Percentiles rank a stretch among this genome's conserved stretches.
phyloP scores from a whole-genome alignment of 2,888 invertebrate species.

The Dryomyza anilis region DNA sequence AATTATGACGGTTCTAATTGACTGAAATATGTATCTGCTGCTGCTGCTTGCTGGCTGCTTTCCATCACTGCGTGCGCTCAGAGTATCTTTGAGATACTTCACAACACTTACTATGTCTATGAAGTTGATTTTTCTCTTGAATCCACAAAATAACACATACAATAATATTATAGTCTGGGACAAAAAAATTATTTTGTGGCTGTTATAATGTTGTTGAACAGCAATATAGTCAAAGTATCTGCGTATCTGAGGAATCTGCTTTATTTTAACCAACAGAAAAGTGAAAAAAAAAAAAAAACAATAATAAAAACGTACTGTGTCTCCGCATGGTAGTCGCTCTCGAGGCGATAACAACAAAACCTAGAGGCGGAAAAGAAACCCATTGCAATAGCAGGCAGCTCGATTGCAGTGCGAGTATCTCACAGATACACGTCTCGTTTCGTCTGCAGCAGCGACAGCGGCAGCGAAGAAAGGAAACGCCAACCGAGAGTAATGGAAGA shows the following conservation, averaged over 20 bases:
- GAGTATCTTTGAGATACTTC: conserved; percentile 46
- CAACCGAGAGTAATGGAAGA: conserved; percentile 49
- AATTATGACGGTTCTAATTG: conserved; percentile 60
- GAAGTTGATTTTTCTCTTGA: conserved; percentile 19
- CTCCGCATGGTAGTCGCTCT: conserved; percentile 17
- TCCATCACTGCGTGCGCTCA: conserved; percentile 43
- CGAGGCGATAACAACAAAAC: conserved; percentile 20
- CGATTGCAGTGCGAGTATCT: conserved; percentile 1
- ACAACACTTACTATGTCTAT: conserved; percentile 40
- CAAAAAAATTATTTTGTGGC: too few relatives aligned
- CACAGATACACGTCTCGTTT: conserved; percentile 34
- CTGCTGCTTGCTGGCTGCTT: conserved; percentile 55
- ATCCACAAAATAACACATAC: background rate
- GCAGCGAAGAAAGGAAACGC: conserved; percentile 33
- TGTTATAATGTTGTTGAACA: conserved; percentile 15
- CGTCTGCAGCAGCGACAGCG: conserved; percentile 18
- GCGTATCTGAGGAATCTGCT: conserved; percentile 7
- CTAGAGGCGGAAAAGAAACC: too few relatives aligned
- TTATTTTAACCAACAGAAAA: conserved; percentile 16
- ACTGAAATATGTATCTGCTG: conserved; percentile 54
- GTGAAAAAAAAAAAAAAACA: background rate
- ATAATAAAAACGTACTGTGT: background rate
- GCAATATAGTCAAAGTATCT: conserved; percentile 4
- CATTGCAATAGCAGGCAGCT: conserved; percentile 2
- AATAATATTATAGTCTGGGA: too few relatives aligned